Conservation (phyloP, 1,140 invertebrate genomes). For the Campoletis sonorensis region DNA sequence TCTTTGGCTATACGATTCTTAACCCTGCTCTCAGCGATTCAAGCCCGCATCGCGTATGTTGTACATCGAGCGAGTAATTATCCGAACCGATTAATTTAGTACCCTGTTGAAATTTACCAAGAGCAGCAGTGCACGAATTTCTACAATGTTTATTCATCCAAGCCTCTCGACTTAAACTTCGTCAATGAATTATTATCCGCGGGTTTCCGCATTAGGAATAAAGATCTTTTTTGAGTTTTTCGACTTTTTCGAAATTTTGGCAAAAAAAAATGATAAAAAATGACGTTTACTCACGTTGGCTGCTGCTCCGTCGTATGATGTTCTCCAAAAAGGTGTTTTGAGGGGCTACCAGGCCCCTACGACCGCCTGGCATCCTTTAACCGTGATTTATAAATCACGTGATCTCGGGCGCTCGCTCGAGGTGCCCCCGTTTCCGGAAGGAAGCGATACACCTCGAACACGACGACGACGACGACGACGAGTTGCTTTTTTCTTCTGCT, state of each 20-base stretch:
- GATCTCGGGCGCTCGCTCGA: slow-evolving; percentile 41
- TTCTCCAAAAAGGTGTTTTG: slow-evolving; percentile 99
- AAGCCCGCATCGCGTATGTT: too few species aligned
- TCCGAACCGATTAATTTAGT: too few species aligned
- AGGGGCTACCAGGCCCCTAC: slow-evolving; percentile 98
- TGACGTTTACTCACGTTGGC: slow-evolving; percentile 97
- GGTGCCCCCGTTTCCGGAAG: slow-evolving; percentile 14
- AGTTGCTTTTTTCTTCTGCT: neutral
- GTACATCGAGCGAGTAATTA: too few species aligned
- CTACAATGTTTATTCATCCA: too few species aligned
- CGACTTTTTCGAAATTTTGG: neutral
- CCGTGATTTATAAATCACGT: slow-evolving; percentile 60
- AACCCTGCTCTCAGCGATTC: too few species aligned
- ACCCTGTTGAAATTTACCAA: too few species aligned
- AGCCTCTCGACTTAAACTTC: too few species aligned
- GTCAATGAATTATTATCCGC: too few species aligned
- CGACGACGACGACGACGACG: slow-evolving; percentile 6
- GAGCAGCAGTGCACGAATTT: too few species aligned
- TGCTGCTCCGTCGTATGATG: slow-evolving; percentile 97
- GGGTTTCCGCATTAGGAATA: too few species aligned
- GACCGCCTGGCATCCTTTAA: slow-evolving; percentile 92
- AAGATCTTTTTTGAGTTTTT: too few species aligned
- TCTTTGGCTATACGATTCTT: too few species aligned
- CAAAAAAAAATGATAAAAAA: slow-evolving; percentile 1
- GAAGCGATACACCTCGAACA: slow-evolving; percentile 2